phyloP scores from a whole-genome alignment of 2,113 vertebrate species.

The Cyprinodon variegatus region DNA sequence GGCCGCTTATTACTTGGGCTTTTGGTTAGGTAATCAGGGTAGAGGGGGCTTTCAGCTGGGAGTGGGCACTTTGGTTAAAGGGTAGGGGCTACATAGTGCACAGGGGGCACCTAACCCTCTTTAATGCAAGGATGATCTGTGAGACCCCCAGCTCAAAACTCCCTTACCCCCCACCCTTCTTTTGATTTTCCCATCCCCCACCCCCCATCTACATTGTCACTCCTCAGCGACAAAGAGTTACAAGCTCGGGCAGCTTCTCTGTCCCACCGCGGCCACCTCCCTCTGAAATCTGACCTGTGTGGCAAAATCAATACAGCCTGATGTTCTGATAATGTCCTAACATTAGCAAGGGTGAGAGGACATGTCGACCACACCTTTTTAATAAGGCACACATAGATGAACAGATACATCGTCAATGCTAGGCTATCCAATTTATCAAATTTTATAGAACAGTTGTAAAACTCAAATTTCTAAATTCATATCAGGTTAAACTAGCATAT shows the following conservation, averaged over 20 bases:
- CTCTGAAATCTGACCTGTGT: constrained; percentile 88
- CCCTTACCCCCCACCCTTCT: constrained; percentile 27
- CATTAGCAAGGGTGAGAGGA: constrained; percentile 88
- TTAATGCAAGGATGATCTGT: constrained; percentile 74
- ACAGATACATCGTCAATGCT: not conserved
- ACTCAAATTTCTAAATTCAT: constrained; percentile 46
- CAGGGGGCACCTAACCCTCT: constrained; percentile 85
- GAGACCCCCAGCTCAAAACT: constrained; percentile 67
- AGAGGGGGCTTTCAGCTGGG: constrained; percentile 80
- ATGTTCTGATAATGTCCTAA: constrained; percentile 94
- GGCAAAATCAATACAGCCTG: constrained; percentile 91
- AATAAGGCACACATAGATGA: constrained; percentile 32
- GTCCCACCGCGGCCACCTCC: constrained; percentile 63
- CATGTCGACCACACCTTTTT: constrained; percentile 73
- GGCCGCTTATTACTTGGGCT: constrained; percentile 97
- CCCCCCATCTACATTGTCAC: constrained; percentile 21
- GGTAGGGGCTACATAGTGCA: constrained; percentile 25
- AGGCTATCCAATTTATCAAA: not conserved
- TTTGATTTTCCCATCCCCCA: constrained; percentile 32
- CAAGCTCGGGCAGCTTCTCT: constrained; percentile 74
- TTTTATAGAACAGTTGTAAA: constrained; percentile 60
- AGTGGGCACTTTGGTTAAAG: constrained; percentile 66
- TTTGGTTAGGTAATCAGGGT: constrained; percentile 97
- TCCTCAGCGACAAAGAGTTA: constrained; percentile 60
- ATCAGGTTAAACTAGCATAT: constrained; percentile 6